A percentile compares a stretch with the other conserved stretches of the same genome.
Evolutionary conservation across 2,888 invertebrate genomes (phyloP).

Genomic region (Sabatieria punctata): DNA sequence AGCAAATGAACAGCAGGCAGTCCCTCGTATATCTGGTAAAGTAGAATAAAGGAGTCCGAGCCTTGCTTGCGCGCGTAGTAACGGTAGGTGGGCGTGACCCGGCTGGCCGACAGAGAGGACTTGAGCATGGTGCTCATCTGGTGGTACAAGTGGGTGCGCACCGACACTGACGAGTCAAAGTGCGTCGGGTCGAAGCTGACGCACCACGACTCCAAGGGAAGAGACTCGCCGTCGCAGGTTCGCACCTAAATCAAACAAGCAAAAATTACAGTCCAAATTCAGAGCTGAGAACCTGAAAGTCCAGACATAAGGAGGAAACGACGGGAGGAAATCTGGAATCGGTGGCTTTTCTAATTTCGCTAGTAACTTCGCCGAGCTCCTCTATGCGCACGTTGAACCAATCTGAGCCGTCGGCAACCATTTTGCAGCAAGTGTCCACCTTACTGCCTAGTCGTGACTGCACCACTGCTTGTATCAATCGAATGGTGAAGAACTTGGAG

Average conservation of each 20-base stretch:
- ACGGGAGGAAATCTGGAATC: conserved; percentile 18
- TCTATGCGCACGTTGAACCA: conserved; percentile 23
- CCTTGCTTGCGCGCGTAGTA: conserved; percentile 62
- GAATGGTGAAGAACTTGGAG: conserved; percentile 16
- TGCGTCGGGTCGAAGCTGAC: conserved; percentile 13
- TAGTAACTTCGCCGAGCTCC: conserved; percentile 14
- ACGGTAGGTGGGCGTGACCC: conserved; percentile 81
- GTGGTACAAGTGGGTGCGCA: conserved; percentile 48
- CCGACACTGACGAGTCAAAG: conserved; percentile 26
- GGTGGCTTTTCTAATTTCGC: conserved; percentile 12
- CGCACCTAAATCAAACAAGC: conserved; percentile 8
- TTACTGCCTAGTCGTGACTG: conserved; percentile 17
- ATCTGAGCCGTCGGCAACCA: conserved; percentile 11
- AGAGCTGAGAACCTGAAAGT: conserved; percentile 13
- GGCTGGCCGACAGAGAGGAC: conserved; percentile 67
- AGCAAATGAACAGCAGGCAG: conserved; percentile 23
- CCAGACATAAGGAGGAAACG: conserved; percentile 14
- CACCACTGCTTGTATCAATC: conserved; percentile 20
- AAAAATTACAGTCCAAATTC: background rate
- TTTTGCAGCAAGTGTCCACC: background rate
- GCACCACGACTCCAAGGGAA: conserved; percentile 31
- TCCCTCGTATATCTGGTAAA: conserved; percentile 54
- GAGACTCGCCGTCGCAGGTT: conserved; percentile 17
- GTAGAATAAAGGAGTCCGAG: conserved; percentile 69
- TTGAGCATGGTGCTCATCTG: conserved; percentile 78